Percentiles rank a stretch among this genome's conserved stretches.
phyloP scores from a whole-genome alignment of 2,888 invertebrate species.

The Dorcus parallelipipedus region DNA sequence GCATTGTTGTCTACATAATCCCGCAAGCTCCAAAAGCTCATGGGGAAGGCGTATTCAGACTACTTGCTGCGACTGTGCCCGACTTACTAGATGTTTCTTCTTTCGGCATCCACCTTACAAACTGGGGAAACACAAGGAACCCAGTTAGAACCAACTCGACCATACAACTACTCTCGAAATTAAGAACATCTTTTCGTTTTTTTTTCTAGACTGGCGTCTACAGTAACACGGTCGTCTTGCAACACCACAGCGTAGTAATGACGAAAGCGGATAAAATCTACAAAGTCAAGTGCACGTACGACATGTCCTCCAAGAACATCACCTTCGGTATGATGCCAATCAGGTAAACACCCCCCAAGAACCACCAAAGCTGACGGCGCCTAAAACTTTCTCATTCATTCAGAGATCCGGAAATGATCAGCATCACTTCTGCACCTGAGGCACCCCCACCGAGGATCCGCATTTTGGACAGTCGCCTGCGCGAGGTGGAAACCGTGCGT shows the following conservation, averaged over 20 bases:
- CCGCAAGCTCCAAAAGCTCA: too few species aligned
- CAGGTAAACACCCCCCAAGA: slow-evolving; percentile 54
- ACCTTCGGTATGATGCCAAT: slow-evolving; percentile 98
- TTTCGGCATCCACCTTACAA: too few species aligned
- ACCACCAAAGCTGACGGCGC: not conserved
- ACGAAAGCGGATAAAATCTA: slow-evolving; percentile 95
- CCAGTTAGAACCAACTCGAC: too few species aligned
- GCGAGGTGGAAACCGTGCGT: slow-evolving; percentile 91
- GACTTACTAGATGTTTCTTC: too few species aligned
- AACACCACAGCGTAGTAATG: slow-evolving; percentile 95
- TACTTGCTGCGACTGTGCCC: too few species aligned
- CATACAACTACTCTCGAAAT: too few species aligned
- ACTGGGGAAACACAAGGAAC: too few species aligned
- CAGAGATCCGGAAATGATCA: slow-evolving; percentile 93
- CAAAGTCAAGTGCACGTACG: slow-evolving; percentile 94
- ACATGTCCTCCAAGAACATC: slow-evolving; percentile 94
- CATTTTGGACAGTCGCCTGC: slow-evolving; percentile 79
- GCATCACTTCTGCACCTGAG: slow-evolving; percentile 91
- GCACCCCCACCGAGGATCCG: slow-evolving; percentile 92
- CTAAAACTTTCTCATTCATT: slow-evolving; percentile 18
- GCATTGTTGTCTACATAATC: too few species aligned
- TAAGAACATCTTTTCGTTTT: not conserved
- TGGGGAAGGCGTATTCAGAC: too few species aligned
- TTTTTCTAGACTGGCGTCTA: slow-evolving; percentile 81
- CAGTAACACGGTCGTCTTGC: slow-evolving; percentile 90